phyloP scores from a whole-genome alignment of 2,113 vertebrate species.

The Orycteropus afer region DNA sequence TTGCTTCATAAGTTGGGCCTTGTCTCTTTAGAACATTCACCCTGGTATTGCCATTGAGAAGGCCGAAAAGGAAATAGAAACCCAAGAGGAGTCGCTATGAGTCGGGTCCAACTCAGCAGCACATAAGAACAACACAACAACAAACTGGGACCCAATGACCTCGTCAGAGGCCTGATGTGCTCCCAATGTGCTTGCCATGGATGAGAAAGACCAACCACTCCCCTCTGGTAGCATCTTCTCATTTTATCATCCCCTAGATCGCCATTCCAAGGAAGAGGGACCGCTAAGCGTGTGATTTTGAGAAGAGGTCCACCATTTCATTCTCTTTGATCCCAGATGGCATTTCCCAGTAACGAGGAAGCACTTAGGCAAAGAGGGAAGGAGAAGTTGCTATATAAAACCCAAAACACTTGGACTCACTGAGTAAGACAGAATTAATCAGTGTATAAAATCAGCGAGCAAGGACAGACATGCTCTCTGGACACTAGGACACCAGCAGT shows the following conservation, averaged over 20 bases:
- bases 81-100: no score
- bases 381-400: background rate
- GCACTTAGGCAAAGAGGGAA: background rate
- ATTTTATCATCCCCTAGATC: background rate
- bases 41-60: background rate
- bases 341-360: background rate
- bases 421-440: constrained; percentile 21
- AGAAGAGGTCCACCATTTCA: background rate
- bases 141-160: background rate
- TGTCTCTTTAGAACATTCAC: background rate
- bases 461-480: background rate
- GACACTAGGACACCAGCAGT: accelerated
- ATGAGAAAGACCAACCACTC: background rate
- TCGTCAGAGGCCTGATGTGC: background rate
- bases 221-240: background rate
- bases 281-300: background rate
- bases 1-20: constrained; percentile 39
- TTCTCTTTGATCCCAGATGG: background rate
- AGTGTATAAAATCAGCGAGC: background rate
- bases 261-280: background rate
- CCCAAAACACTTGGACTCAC: background rate
- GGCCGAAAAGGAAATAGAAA: background rate
- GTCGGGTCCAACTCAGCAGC: no score
- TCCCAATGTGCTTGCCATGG: background rate
- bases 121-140: no score